phyloP scores from a whole-genome alignment of 2,888 invertebrate genomes.

The Thymelicus lineola region DNA sequence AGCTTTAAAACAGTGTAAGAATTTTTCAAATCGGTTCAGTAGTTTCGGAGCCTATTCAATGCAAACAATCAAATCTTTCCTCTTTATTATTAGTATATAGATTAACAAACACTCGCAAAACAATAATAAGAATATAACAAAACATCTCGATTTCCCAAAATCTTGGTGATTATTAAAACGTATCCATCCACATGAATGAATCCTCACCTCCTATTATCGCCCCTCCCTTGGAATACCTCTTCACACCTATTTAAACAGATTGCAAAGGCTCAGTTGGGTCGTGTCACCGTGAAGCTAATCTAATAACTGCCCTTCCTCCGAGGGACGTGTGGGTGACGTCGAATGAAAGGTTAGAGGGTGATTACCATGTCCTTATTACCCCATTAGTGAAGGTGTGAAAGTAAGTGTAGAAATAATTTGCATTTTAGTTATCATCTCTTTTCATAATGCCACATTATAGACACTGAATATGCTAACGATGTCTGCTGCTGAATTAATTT shows the following conservation, averaged over 20 bases:
- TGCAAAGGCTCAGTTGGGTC: constrained; percentile 40
- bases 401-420: background rate
- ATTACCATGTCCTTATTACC: constrained; percentile 32
- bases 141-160: no score
- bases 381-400: constrained; percentile 6
- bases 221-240: constrained; percentile 39
- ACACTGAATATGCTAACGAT: no score
- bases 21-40: no score
- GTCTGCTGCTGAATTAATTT: no score
- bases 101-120: no score
- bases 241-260: constrained; percentile 37
- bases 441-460: no score
- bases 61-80: no score
- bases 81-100: no score
- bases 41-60: no score
- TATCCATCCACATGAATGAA: constrained; percentile 12
- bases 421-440: no score
- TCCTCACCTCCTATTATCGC: constrained; percentile 1
- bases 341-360: constrained; percentile 11
- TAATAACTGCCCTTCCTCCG: constrained; percentile 51
- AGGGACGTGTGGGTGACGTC: constrained; percentile 3
- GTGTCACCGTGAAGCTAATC: constrained; percentile 49
- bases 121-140: no score
- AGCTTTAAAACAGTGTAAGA: no score
- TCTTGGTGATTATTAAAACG: background rate